These are phyloP conservation scores for Enoplosus armatus DNA, from an alignment of 2,797 vertebrate species.

Conservation along the genomic window DNA sequence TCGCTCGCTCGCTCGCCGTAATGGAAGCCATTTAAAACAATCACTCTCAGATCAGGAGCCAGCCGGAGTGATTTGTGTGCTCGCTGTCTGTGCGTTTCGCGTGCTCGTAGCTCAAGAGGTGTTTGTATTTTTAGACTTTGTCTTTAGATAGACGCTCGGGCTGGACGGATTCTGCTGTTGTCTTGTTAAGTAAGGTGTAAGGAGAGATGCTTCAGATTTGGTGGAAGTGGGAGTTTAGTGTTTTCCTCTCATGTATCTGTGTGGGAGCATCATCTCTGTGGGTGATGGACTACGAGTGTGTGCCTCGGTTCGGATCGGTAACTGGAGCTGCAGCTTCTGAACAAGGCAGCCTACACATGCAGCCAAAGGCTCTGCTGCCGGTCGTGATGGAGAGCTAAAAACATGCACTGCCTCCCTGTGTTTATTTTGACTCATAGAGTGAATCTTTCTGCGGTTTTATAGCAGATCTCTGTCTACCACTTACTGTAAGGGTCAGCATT, in stretches of 20 bases:
- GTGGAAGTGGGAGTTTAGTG: constrained; percentile 68
- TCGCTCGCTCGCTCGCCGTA: constrained; percentile 34
- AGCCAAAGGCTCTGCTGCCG: constrained; percentile 50
- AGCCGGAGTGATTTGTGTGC: constrained; percentile 64
- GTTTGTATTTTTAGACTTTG: constrained; percentile 72
- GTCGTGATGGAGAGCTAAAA: constrained; percentile 63
- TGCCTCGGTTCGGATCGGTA: constrained; percentile 63
- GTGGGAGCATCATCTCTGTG: constrained; percentile 74
- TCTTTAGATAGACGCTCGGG: constrained; percentile 41
- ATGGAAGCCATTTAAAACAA: constrained; percentile 76
- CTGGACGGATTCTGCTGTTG: constrained; percentile 33
- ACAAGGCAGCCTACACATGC: constrained; percentile 72
- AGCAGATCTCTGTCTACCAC: constrained; percentile 39
- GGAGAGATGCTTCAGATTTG: constrained; percentile 43
- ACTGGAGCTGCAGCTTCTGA: constrained; percentile 65
- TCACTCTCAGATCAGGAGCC: constrained; percentile 68
- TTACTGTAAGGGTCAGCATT: constrained; percentile 11
- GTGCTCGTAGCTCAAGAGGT: constrained; percentile 61
- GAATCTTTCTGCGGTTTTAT: constrained; percentile 32
- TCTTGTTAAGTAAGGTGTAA: constrained; percentile 57
- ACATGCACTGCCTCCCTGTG: constrained; percentile 33
- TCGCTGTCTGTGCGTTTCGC: constrained; percentile 42
- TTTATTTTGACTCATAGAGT: constrained; percentile 56
- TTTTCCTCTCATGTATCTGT: constrained; percentile 71
- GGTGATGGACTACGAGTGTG: constrained; percentile 69